Percentiles rank a stretch among this genome's conserved stretches.
Conservation (phyloP, 2,113 vertebrate species). For the Vulpes vulpes region DNA sequence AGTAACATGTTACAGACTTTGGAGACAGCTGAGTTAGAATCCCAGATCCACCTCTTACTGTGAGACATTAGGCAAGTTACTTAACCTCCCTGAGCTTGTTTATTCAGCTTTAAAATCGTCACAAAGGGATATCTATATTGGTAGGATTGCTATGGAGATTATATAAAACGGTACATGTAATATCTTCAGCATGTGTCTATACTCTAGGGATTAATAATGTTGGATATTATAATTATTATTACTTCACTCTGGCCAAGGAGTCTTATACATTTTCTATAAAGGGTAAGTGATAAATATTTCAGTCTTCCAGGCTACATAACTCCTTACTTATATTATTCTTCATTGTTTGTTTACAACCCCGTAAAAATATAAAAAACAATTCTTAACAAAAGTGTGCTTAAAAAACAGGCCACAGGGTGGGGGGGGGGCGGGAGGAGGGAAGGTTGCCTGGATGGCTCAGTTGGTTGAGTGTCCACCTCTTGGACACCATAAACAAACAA, state of each 20-base stretch:
- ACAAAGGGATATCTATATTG: background rate
- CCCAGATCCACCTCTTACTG: background rate
- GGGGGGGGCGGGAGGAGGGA: too few relatives aligned
- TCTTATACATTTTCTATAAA: slow-evolving; percentile 39
- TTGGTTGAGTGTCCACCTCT: background rate
- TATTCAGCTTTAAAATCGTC: background rate
- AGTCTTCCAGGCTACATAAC: background rate
- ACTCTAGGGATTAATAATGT: slow-evolving; percentile 8
- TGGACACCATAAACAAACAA: background rate
- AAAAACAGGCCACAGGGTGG: background rate
- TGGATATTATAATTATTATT: background rate
- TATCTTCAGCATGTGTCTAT: background rate
- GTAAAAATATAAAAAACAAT: background rate
- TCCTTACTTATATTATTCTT: background rate
- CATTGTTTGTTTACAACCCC: background rate
- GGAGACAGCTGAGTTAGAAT: background rate
- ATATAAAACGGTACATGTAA: background rate
- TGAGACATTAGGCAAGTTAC: background rate
- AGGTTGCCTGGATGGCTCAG: background rate
- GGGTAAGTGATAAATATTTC: background rate
- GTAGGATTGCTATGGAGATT: background rate
- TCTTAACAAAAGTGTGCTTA: background rate
- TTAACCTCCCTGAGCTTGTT: slow-evolving; percentile 20
- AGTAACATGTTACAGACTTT: background rate
- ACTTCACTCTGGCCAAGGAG: background rate